Base-by-base conservation (phyloP, 2,113 vertebrate genomes). In the Ifrita kowaldi region DNA sequence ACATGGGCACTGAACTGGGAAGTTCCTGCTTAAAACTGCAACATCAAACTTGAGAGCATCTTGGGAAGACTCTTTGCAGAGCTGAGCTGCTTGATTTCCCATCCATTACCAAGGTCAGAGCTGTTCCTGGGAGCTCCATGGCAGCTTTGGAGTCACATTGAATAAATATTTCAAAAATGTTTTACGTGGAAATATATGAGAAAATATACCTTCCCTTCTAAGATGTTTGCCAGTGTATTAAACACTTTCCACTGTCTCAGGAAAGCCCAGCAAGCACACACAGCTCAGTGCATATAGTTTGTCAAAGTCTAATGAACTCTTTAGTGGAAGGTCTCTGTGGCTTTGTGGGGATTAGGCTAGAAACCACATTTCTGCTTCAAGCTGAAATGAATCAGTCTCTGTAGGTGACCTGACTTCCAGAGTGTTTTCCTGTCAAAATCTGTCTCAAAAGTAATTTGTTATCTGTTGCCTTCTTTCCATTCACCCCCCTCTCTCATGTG, bases 221-320 rank as follows among this genome's bases (percentile, higher is more conserved):
- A 86, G 42, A 77, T 57, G 21, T 57, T 94, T 95, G 46, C 30
- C 42, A 73, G 49, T 32, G 49, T n/a, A 56, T 95, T 93, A 83
- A 94, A 90, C 74, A 73, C 42, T 94, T 93, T 46, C 65, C 56
- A 65, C n/a, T 59, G 22, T 63, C 85, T 67, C 82, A 71, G 44
- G 24, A 78, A 89, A 87, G 44, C 24, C 62, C 6, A 5, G 62
- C 57, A 89, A 95, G 62, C 62, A 46, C 47, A 92, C 56, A 49
- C 14, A 93, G 35, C 32, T 65, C 0, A 1, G 53, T 87, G 70
- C n/a, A 42, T 68, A 56, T 3, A 53, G 93, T 89, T 91, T 93
- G 84, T 96, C 93, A 93, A 71, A 95, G 62, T 71, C 64, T 93
- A 75, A 91, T 64, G 84, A 93, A 91, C 80, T 84, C 74, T 89